A percentile compares a stretch with the other conserved stretches of the same genome.
phyloP scores from a whole-genome alignment of 2,888 invertebrate genomes.

The Callinectes sapidus region DNA sequence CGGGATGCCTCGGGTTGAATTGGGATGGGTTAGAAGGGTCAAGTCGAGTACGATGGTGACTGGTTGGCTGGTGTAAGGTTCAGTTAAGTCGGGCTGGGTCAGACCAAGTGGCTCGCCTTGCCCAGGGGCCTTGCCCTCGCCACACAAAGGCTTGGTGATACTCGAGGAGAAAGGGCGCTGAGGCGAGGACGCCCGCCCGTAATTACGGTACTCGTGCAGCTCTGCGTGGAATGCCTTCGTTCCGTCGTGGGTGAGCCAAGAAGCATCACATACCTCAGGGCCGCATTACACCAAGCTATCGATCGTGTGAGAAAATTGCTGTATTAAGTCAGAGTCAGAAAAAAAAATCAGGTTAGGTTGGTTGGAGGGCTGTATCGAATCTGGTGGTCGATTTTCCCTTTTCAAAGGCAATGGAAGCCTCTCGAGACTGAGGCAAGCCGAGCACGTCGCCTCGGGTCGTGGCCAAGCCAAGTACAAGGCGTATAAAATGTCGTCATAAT shows the following conservation, averaged over 20 bases:
- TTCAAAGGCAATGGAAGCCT: background rate
- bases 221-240: background rate
- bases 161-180: slow-evolving; percentile 11
- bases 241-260: slow-evolving; percentile 15
- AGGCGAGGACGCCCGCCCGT: slow-evolving; percentile 15
- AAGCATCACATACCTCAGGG: background rate
- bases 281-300: background rate
- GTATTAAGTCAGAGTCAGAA: background rate
- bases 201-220: slow-evolving; percentile 18
- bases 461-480: slow-evolving; percentile 8
- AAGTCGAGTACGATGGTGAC: background rate
- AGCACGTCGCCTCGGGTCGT: slow-evolving; percentile 9
- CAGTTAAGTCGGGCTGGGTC: slow-evolving; percentile 2
- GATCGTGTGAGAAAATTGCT: slow-evolving; percentile 19
- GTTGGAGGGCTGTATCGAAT: background rate
- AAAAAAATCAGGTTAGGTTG: slow-evolving; percentile 14
- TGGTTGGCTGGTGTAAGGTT: background rate
- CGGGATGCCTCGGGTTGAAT: background rate
- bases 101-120: slow-evolving; percentile 30
- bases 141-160: slow-evolving; percentile 24
- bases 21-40: background rate
- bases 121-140: slow-evolving; percentile 27
- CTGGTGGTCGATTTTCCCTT: slow-evolving; percentile 1
- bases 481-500: slow-evolving; percentile 27
- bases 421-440: slow-evolving; percentile 3